Conservation (phyloP, 1,140 invertebrate genomes). For the Calliopsis andreniformis region DNA sequence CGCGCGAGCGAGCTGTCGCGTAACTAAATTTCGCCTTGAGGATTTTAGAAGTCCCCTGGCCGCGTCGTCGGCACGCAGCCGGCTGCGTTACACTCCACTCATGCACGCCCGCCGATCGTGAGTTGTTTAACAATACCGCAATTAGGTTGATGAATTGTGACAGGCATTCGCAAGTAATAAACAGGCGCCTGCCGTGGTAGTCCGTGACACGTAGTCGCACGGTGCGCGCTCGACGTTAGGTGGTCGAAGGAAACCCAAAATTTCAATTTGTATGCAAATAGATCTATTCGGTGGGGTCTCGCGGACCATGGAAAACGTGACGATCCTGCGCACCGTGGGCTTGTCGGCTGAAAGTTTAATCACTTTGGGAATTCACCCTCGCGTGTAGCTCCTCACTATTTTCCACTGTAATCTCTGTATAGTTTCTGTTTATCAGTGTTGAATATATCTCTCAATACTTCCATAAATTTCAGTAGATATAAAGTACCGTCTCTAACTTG, state of each 20-base stretch:
- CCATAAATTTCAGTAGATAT: too few relatives aligned
- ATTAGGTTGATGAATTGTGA: conserved; percentile 64
- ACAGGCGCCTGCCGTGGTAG: conserved; percentile 10
- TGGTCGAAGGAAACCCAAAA: conserved; percentile 36
- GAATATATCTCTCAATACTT: too few relatives aligned
- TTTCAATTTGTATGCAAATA: conserved; percentile 47
- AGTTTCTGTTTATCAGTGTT: too few relatives aligned
- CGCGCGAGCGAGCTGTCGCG: conserved; percentile 66
- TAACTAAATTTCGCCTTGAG: conserved; percentile 71
- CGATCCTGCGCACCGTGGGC: background rate
- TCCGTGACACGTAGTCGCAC: background rate
- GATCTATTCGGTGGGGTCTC: conserved; percentile 7
- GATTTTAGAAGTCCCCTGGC: conserved; percentile 54
- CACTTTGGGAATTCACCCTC: conserved; percentile 21
- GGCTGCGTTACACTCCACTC: conserved; percentile 55
- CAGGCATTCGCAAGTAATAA: conserved; percentile 54
- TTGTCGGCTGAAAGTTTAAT: conserved; percentile 34
- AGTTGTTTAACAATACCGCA: conserved; percentile 61
- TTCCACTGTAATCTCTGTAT: conserved; percentile 35
- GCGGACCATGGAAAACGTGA: conserved; percentile 4
- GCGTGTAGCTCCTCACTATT: background rate
- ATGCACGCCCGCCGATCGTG: conserved; percentile 57
- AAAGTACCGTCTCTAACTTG: too few relatives aligned
- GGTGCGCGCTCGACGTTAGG: background rate
- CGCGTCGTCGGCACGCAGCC: conserved; percentile 18